Evolutionary conservation across 1,140 invertebrate species (phyloP).

Genomic region (Dendrolimus kikuchii): DNA sequence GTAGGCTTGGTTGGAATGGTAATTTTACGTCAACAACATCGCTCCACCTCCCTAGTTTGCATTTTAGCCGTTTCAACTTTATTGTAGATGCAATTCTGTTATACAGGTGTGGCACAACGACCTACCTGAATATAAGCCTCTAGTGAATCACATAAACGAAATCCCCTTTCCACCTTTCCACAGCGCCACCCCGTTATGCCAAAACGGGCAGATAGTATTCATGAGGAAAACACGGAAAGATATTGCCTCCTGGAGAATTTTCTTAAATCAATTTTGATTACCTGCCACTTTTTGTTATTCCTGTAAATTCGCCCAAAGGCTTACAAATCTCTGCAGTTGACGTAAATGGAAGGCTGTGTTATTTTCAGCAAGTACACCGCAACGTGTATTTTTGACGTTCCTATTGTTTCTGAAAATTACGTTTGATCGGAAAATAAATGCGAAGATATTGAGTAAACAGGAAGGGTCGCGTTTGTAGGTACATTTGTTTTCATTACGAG

Average conservation of each 20-base stretch:
- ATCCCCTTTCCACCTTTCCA: slow-evolving; percentile 7
- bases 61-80: slow-evolving; percentile 46
- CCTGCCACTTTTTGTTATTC: no score
- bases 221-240: background rate
- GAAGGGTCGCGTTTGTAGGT: slow-evolving; percentile 39
- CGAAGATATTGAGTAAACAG: slow-evolving; percentile 35
- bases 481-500: slow-evolving; percentile 57
- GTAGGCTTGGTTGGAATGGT: slow-evolving; percentile 51
- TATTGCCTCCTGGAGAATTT: no score
- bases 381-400: slow-evolving; percentile 5
- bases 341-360: background rate
- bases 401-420: slow-evolving; percentile 28
- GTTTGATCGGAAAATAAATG: slow-evolving; percentile 34
- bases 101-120: slow-evolving; percentile 12
- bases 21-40: slow-evolving; percentile 54
- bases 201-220: background rate
- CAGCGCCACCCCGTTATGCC: no score
- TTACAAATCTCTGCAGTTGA: no score
- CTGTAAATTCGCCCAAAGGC: no score
- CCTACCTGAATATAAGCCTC: slow-evolving; percentile 23
- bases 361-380: background rate
- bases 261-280: no score
- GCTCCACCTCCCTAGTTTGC: slow-evolving; percentile 34
- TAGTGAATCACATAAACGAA: slow-evolving; percentile 22
- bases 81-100: slow-evolving; percentile 33